Base-by-base conservation (phyloP, 2,797 vertebrate species). In the Malurus splendens region DNA sequence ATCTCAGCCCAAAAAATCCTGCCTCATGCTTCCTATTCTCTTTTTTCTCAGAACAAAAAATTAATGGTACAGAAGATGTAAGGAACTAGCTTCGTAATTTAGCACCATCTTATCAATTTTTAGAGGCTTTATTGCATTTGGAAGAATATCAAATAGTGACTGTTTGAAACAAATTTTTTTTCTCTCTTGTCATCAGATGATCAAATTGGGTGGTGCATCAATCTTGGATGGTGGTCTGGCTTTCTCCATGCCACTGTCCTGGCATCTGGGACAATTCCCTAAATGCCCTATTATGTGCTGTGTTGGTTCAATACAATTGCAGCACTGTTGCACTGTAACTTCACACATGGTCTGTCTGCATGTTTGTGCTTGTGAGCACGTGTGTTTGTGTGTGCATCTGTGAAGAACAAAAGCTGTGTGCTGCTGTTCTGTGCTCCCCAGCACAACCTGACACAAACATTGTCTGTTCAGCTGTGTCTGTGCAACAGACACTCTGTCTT, bases 401-500 rank as follows among this genome's bases (percentile, higher is more conserved):
- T 14, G 47, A 36, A 18, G 44, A 41, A 32, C 48, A 76, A 72
- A 77, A 41, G 12, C 36, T 57, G 12, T 4, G 10, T 17, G 10
- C 5, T 25, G 33, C 23, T 28, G 16, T 10, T 28, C 23, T 4
- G 0, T 5, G 4, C n/a, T 78, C 16, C 22, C 18, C 61, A 33
- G 54, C 28, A 65, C 28, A 62, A 17, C 66, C 15, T 39, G 8
- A 59, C 68, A 18, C 28, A 55, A 88, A 22, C 20, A 36, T 86
- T 47, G 14, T 91, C 72, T 91, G 33, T 39, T 77, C 47, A 52
- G 55, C 77, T 45, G 9, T 4, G 38, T 28, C 74, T 65, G 47
- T 70, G 20, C 56, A 67, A 87, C 64, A 90, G 91, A 90, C 87
- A 56, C 62, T 85, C 75, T 68, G 86, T 91, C 90, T 94, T 71